Evolutionary conservation across 2,113 vertebrate species (phyloP).

Genomic region (Prionailurus viverrinus): DNA sequence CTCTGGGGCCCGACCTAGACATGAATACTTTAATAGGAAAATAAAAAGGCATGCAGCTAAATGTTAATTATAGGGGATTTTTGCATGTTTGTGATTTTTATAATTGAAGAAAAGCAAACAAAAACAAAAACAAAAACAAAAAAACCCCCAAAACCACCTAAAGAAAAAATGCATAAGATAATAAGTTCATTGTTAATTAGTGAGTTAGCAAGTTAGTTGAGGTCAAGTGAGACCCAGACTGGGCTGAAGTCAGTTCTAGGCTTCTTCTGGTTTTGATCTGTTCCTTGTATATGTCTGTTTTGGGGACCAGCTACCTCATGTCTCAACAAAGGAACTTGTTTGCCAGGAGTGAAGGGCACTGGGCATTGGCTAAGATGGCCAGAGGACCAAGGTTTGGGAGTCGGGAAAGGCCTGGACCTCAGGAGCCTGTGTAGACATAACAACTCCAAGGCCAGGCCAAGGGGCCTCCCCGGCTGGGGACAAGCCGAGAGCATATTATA

Average conservation of each 20-base stretch:
- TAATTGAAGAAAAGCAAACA: background rate
- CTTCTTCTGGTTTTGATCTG: background rate
- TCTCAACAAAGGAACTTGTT: background rate
- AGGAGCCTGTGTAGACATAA: background rate
- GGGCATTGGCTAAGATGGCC: background rate
- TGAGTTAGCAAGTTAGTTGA: background rate
- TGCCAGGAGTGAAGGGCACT: background rate
- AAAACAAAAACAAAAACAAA: background rate
- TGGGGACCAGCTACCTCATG: background rate
- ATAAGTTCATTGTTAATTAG: background rate
- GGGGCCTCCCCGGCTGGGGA: background rate
- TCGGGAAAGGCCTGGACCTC: background rate
- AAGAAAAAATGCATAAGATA: background rate
- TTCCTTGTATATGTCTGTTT: background rate
- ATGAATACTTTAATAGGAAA: background rate
- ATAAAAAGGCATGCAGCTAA: background rate
- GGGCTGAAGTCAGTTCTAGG: background rate
- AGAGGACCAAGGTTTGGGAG: background rate
- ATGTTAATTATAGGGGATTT: background rate
- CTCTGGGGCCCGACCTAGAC: background rate
- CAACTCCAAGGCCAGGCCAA: background rate
- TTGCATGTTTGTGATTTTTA: background rate
- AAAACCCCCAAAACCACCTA: background rate
- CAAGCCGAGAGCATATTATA: fast-evolving
- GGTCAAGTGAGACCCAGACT: background rate